Conservation (phyloP, 1,140 invertebrate species). For the Drosophila willistoni region DNA sequence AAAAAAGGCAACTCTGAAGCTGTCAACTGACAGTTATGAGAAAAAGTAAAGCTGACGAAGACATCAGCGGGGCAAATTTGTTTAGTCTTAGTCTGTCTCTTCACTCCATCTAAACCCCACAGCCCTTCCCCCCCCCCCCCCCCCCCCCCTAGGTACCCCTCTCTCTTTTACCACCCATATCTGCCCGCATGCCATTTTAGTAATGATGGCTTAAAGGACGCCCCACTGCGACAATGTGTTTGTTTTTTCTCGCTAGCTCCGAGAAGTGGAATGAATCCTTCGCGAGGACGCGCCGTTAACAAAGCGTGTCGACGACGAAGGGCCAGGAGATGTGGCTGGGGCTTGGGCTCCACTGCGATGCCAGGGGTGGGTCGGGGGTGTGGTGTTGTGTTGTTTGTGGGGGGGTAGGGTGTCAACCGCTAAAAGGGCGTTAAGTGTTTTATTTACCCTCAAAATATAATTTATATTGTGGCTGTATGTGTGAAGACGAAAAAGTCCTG, state of each 20-base stretch:
- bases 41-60: conserved; percentile 81
- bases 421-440: conserved; percentile 82
- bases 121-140: neutral
- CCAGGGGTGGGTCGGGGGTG: neutral
- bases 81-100: conserved; percentile 71
- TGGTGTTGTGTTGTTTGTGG: neutral
- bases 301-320: conserved; percentile 59
- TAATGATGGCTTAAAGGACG: conserved; percentile 77
- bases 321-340: too few species aligned
- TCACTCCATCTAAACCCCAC: neutral
- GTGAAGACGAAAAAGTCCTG: conserved; percentile 40
- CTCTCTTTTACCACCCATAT: neutral
- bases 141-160: too few species aligned
- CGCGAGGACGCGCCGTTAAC: conserved; percentile 69
- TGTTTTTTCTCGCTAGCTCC: conserved; percentile 26
- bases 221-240: conserved; percentile 74
- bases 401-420: conserved; percentile 63
- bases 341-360: neutral
- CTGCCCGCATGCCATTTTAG: conserved; percentile 68
- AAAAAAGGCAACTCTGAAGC: conserved; percentile 65
- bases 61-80: conserved; percentile 76
- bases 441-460: conserved; percentile 81
- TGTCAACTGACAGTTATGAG: conserved; percentile 80
- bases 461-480: conserved; percentile 69
- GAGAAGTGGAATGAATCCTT: conserved; percentile 34